Conservation (phyloP, 1,140 invertebrate species). For the Hyles euphorbiae region DNA sequence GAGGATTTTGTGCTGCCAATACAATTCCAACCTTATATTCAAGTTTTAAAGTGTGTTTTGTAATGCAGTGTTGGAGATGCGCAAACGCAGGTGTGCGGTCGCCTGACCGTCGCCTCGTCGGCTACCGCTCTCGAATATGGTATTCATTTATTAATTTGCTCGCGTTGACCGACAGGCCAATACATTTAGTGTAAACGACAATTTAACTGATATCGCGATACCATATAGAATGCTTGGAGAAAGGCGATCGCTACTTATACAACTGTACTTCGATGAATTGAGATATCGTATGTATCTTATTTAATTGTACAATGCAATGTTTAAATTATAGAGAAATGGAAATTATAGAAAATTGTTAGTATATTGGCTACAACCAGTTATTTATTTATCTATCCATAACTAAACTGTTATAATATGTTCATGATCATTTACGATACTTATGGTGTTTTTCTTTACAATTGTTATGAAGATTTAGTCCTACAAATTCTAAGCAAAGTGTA, state of each 20-base stretch:
- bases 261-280: no score
- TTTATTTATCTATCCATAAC: no score
- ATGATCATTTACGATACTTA: no score
- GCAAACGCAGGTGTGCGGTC: conserved; percentile 68
- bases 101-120: conserved; percentile 65
- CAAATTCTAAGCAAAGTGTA: no score
- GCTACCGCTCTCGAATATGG: conserved; percentile 66
- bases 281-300: no score
- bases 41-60: not conserved
- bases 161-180: conserved; percentile 49
- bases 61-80: conserved; percentile 38
- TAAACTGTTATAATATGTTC: no score
- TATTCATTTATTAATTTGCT: conserved; percentile 74
- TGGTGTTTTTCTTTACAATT: no score
- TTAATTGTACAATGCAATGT: no score
- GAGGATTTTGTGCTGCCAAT: conserved; percentile 24
- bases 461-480: no score
- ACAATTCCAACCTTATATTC: not conserved
- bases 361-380: no score
- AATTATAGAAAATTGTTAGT: no score
- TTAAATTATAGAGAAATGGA: no score
- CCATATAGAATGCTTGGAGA: conserved; percentile 6
- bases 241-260: conserved; percentile 1
- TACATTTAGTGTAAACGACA: conserved; percentile 28
- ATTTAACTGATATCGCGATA: conserved; percentile 3